Evolutionary conservation across 1,140 invertebrate genomes (phyloP), one percentile per base, ranked within the genome.

Genomic region (Rhizoglyphus robini): DNA sequence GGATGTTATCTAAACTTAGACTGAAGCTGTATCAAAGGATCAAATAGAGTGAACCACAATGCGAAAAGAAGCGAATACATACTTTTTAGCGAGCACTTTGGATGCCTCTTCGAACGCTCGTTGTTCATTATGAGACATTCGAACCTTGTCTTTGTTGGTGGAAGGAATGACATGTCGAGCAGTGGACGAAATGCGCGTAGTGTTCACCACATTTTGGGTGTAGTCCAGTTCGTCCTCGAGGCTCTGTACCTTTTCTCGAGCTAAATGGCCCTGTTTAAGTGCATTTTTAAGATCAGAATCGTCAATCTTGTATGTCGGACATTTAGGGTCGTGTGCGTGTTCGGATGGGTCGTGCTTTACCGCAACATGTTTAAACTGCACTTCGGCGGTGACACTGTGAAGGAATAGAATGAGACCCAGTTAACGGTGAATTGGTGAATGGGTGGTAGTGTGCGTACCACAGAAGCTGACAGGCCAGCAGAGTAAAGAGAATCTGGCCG

Each of bases 51-150:
- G 4, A 15, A 51, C 11, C 20, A 51, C 5, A 51, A 51, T n/a
- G n/a, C n/a, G n/a, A 51, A 8, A 15, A 8, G 20, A 51, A 51
- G 5, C 25, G 25, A 51, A 34, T 51, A 51, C 8, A 36, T 32
- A 64, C 63, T 64, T 64, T 64, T 64, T 64, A 57, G 46, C 46
- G 31, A 64, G 54, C 48, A 48, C n/a, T 34, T 30, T 47, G n/a
- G 63, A 64, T 8, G 47, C 63, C 38, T 64, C 63, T 64, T 64
- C 63, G 46, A n/a, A 64, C 15, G 30, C 8, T 3, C 47, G 8
- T 51, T 64, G 63, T 34, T 64, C 46, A 18, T 64, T 15, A 64
- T 64, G 63, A 4, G 38, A 20, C 5, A 20, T n/a, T n/a, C 41
- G 38, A 18, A 64, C 20, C 18, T 64, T 4, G 4, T 64, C 20